Base-by-base conservation (phyloP, 2,797 vertebrate genomes). In the Darevskia mixta region DNA sequence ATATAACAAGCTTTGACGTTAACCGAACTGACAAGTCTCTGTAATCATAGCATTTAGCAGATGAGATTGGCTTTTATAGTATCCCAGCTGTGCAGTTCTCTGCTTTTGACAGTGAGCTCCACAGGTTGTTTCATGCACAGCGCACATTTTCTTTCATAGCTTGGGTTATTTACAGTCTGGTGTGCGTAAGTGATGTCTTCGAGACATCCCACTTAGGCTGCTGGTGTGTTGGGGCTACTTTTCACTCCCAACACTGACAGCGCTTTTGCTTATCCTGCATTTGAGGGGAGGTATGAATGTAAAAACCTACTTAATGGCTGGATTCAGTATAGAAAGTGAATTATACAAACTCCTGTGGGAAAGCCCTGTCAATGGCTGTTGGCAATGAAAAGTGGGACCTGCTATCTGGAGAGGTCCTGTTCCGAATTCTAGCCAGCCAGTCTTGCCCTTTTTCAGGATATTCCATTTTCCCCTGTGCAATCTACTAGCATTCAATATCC, bases 111-210 rank as follows among this genome's bases (percentile, higher is more conserved):
- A 76, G 10, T 41, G 82, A 79, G 61, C 35, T 35, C 29, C 61
- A 32, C 61, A 76, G 45, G 82, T 83, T 1, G 0, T 20, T 71
- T 77, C n/a, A 11, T 38, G 55, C 17, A 75, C 20, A 8, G 32
- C n/a, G 4, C 17, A 6, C 35, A 7, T 49, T 18, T 82, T 64
- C 5, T 79, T 89, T 90, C 0, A 1, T n/a, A 76, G 58, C 80
- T n/a, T 23, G 25, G 58, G 72, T n/a, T 79, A 83, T 55, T 8
- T 32, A 8, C 43, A 83, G 80, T 87, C 88, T 49, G 82, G 81
- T 43, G 27, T 73, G 10, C 29, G 72, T 81, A 78, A 83, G 76
- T 80, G 92, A n/a, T 55, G 76, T 64, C 27, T 86, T 82, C 85
- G 0, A 0, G 67, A 41, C 32, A 38, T 76, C 72, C 55, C 25